Conservation (phyloP, 2,888 invertebrate genomes). For the Odiellus spinosus region DNA sequence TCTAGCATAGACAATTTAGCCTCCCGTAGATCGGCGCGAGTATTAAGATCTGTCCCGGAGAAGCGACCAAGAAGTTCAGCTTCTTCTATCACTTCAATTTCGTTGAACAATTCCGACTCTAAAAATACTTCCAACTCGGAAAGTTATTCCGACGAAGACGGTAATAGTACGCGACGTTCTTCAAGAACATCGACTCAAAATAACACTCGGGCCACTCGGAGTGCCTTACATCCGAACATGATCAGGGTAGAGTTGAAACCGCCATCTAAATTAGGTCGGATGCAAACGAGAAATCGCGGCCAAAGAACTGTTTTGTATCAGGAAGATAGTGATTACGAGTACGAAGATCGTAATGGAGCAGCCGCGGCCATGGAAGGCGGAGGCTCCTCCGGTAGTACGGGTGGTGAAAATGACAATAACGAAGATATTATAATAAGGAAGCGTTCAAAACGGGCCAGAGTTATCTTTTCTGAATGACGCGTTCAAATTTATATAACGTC, state of each 20-base stretch:
- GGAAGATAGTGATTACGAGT: conserved; percentile 26
- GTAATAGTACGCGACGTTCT: conserved; percentile 9
- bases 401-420: conserved; percentile 37
- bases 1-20: too few species aligned
- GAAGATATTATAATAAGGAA: too few species aligned
- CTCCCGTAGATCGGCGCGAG: neutral
- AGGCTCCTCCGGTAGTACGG: conserved; percentile 43
- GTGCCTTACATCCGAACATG: conserved; percentile 12
- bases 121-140: too few species aligned
- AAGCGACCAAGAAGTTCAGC: neutral
- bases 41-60: neutral
- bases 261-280: conserved; percentile 6
- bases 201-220: conserved; percentile 14
- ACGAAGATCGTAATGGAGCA: conserved; percentile 14
- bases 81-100: too few species aligned
- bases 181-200: conserved; percentile 13
- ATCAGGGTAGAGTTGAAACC: neutral
- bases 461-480: too few species aligned
- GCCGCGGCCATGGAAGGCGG: conserved; percentile 19
- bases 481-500: too few species aligned
- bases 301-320: conserved; percentile 28
- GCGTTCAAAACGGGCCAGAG: too few species aligned
- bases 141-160: too few species aligned
- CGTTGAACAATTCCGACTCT: too few species aligned
- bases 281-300: conserved; percentile 24